Conservation (phyloP, 2,113 vertebrate species). For the Catharus bicknelli region DNA sequence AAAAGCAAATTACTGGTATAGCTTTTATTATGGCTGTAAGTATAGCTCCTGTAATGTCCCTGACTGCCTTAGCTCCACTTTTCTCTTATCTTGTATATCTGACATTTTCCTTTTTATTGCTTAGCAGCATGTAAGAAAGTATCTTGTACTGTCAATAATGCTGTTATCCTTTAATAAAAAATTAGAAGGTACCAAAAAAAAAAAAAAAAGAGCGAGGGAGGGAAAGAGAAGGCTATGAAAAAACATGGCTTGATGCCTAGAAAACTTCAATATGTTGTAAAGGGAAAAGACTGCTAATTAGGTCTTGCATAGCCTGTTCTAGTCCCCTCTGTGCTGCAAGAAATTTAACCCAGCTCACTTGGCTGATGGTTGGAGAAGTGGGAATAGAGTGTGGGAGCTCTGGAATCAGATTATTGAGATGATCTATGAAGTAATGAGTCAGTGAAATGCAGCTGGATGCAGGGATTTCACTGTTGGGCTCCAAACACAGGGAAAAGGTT, state of each 20-base stretch:
- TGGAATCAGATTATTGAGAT: conserved; percentile 62
- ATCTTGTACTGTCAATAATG: conserved; percentile 44
- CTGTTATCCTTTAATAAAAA: conserved; percentile 52
- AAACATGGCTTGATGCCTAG: conserved; percentile 60
- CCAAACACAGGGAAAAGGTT: neutral
- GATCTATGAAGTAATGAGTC: conserved; percentile 66
- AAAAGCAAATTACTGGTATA: conserved; percentile 11
- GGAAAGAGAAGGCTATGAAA: conserved; percentile 24
- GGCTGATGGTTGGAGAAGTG: conserved; percentile 42
- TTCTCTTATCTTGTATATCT: neutral
- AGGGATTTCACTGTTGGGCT: conserved; percentile 25
- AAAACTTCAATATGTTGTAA: conserved; percentile 67
- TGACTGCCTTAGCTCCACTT: neutral
- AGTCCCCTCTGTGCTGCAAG: neutral
- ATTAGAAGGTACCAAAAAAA: conserved; percentile 25
- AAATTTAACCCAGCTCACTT: conserved; percentile 60
- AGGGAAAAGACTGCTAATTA: conserved; percentile 66
- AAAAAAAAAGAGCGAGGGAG: neutral
- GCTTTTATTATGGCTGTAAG: neutral
- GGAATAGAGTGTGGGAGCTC: conserved; percentile 58
- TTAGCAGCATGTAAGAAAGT: neutral
- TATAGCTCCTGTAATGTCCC: neutral
- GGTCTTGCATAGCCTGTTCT: conserved; percentile 33
- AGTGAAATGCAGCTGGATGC: conserved; percentile 51
- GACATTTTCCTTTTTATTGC: conserved; percentile 22